Evolutionary conservation across 1,140 invertebrate species (phyloP), one percentile per base, ranked within the genome.

Genomic region (Tachypleus tridentatus): DNA sequence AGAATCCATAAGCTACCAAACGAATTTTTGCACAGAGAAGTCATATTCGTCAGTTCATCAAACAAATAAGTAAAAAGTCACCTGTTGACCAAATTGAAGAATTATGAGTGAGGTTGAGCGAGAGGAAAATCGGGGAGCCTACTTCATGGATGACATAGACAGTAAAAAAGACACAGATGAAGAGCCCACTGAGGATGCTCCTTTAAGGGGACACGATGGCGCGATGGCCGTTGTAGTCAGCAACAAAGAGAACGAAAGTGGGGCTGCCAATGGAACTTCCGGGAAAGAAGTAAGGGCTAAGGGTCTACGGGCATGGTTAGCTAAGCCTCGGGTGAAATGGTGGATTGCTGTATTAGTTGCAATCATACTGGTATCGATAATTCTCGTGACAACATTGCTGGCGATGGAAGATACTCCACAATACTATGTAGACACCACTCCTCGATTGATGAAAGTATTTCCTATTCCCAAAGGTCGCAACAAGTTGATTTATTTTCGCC

Each of bases 401-500:
- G 67, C 67, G 10, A 62, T 64, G 3, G 67, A 69, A 51, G 67
- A 64, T 51, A 56, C 62, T 57, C 57, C 64, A 11, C 62, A 63
- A 11, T 63, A 64, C 51, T n/a, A 64, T 6, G 54, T 54, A 49
- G 65, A 67, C 49, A 60, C 50, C 5, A 67, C 62, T n/a, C 57
- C 64, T 63, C 48, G 65, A 53, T 56, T 67, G 11, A 62, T 67
- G 3, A 67, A 67, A 61, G 65, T 66, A 63, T 50, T n/a, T 4
- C 70, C 70, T 3, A 11, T 51, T 4, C 70, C 70, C n/a, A 66
- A 67, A 9, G 63, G 70, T 57, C 69, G 66, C 51, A 56, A 63
- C 6, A 71, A 71, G 9, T 47, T 70, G 8, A 58, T 71, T 47
- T 65, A 67, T 9, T 71, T 68, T 57, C 62, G 70, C 9, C 70